These are phyloP conservation scores for Eupeodes luniger DNA, from an alignment of 2,888 invertebrate species.

Conservation along the genomic window DNA sequence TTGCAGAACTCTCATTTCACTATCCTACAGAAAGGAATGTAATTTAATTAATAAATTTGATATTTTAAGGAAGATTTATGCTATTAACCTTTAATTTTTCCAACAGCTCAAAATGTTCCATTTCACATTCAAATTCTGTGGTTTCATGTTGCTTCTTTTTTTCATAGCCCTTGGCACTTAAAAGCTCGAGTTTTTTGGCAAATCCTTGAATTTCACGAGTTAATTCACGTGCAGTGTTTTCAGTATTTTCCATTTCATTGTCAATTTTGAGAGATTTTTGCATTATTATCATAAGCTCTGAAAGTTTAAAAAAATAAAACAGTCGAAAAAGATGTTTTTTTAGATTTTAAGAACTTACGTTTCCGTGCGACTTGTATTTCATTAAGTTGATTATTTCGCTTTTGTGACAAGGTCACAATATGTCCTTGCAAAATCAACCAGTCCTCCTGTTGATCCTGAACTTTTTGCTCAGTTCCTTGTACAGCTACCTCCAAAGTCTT, in stretches of 20 bases:
- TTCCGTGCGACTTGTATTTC: slow-evolving; percentile 90
- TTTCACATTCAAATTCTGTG: slow-evolving; percentile 86
- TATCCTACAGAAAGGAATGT: slow-evolving; percentile 84
- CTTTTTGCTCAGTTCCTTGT: slow-evolving; percentile 86
- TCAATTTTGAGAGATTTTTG: slow-evolving; percentile 90
- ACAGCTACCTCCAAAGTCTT: slow-evolving; percentile 88
- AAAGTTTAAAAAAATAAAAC: neutral
- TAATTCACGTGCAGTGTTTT: slow-evolving; percentile 86
- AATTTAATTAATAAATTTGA: neutral
- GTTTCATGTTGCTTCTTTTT: slow-evolving; percentile 85
- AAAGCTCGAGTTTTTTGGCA: slow-evolving; percentile 86
- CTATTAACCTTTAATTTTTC: slow-evolving; percentile 84
- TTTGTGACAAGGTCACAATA: slow-evolving; percentile 88
- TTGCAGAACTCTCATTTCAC: slow-evolving; percentile 88
- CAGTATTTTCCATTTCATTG: slow-evolving; percentile 86
- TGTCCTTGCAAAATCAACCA: slow-evolving; percentile 92
- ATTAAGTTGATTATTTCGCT: slow-evolving; percentile 88
- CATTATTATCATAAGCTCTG: slow-evolving; percentile 86
- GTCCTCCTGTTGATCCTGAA: slow-evolving; percentile 88
- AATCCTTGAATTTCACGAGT: slow-evolving; percentile 86
- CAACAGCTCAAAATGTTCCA: slow-evolving; percentile 85
- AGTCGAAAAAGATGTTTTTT: slow-evolving; percentile 18
- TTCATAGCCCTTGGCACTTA: slow-evolving; percentile 86
- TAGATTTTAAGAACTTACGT: slow-evolving; percentile 85
- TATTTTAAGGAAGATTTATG: too few relatives aligned